A percentile compares a stretch with the other conserved stretches of the same genome.
Conservation (phyloP, 2,888 invertebrate genomes). For the Boloria euphrosyne region DNA sequence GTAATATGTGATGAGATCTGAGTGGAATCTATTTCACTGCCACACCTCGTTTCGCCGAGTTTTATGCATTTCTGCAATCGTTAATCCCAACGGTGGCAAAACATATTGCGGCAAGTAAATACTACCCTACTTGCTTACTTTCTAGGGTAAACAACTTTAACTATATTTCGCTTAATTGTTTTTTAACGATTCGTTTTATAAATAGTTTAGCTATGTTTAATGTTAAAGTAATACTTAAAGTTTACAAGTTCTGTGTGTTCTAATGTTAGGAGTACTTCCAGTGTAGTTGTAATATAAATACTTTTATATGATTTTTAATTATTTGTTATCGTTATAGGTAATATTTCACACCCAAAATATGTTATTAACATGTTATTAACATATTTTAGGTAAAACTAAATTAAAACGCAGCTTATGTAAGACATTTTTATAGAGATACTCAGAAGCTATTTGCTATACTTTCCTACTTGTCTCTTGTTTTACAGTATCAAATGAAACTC, state of each 20-base stretch:
- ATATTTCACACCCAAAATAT: too few species aligned
- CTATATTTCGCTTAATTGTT: not conserved
- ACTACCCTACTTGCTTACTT: constrained; percentile 1
- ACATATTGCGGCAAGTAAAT: constrained; percentile 37
- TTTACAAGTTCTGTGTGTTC: not conserved
- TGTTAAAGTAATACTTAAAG: too few species aligned
- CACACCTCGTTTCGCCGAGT: constrained; percentile 42
- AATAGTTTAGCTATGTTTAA: not conserved
- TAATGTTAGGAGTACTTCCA: not conserved
- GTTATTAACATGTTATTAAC: too few species aligned
- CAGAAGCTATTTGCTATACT: too few species aligned
- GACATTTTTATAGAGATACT: too few species aligned
- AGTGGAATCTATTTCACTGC: constrained; percentile 43
- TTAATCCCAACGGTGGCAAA: constrained; percentile 46
- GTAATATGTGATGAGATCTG: constrained; percentile 43
- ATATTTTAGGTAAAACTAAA: too few species aligned
- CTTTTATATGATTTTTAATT: too few species aligned
- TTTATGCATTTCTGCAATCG: constrained; percentile 45
- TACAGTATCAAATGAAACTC: too few species aligned
- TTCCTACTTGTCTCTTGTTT: too few species aligned
- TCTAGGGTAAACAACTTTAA: constrained; percentile 1
- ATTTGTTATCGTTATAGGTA: too few species aligned
- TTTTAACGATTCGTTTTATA: constrained; percentile 8
- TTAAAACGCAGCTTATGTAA: too few species aligned
- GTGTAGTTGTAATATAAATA: too few species aligned